These are phyloP conservation scores for Meliscaeva auricollis DNA, from an alignment of 2,888 invertebrate species.

Conservation along the genomic window DNA sequence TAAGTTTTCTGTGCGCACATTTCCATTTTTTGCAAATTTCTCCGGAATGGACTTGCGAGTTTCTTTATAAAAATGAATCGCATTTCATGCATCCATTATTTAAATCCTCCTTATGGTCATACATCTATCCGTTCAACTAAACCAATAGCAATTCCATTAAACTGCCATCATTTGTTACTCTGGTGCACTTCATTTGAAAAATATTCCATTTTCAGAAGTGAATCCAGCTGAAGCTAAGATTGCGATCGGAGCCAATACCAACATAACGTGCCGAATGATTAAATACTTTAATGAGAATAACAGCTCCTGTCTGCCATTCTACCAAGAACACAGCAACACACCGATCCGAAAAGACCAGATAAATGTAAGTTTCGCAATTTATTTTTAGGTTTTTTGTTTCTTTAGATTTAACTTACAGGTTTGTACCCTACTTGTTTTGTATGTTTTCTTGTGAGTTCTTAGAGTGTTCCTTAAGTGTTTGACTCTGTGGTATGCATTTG, in stretches of 20 bases:
- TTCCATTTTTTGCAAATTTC: constrained; percentile 20
- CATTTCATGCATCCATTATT: constrained; percentile 39
- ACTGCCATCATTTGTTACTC: constrained; percentile 29
- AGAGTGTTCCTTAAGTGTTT: constrained; percentile 34
- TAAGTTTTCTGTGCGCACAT: constrained; percentile 48
- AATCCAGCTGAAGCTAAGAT: constrained; percentile 78
- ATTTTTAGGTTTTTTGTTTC: constrained; percentile 7
- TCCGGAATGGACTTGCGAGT: constrained; percentile 25
- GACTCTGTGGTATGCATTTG: constrained; percentile 13
- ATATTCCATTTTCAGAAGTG: constrained; percentile 76
- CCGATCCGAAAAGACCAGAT: constrained; percentile 57
- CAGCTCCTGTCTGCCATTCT: constrained; percentile 78
- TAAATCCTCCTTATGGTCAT: constrained; percentile 36
- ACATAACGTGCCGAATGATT: constrained; percentile 81
- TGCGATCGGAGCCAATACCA: constrained; percentile 79
- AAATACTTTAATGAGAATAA: constrained; percentile 77
- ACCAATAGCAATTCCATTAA: constrained; percentile 45
- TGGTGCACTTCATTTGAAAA: constrained; percentile 35
- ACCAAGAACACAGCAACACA: constrained; percentile 65
- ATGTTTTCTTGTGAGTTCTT: constrained; percentile 35
- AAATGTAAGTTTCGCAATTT: constrained; percentile 47
- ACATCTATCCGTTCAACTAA: constrained; percentile 26
- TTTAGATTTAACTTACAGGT: constrained; percentile 23
- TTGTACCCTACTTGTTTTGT: constrained; percentile 18
- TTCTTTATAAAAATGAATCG: constrained; percentile 51